A percentile compares a stretch with the other conserved stretches of the same genome.
Evolutionary conservation across 2,113 vertebrate genomes (phyloP).

Genomic region (Alligator sinensis): DNA sequence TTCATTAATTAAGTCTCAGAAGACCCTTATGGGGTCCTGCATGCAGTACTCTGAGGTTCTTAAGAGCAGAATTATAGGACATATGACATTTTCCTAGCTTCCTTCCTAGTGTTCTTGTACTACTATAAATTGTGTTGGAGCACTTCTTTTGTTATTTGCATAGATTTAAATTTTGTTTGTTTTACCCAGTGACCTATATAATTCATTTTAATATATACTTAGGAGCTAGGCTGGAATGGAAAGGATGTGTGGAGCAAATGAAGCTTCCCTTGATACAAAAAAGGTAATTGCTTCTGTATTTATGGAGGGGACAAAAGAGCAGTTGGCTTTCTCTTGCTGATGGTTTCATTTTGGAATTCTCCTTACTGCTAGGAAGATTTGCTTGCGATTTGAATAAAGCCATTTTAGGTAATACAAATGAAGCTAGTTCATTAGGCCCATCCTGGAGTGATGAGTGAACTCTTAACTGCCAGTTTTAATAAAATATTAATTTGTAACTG

Average conservation of each 20-base stretch:
- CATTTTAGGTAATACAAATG: neutral
- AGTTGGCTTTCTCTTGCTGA: neutral
- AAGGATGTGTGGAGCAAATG: neutral
- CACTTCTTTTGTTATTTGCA: conserved; percentile 26
- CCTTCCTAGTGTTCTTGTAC: neutral
- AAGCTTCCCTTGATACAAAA: neutral
- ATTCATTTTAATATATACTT: neutral
- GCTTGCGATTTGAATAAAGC: neutral
- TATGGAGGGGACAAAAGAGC: neutral
- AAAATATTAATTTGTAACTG: neutral
- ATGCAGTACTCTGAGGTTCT: neutral
- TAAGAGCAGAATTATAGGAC: neutral
- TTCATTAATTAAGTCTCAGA: neutral
- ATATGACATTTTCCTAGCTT: conserved; percentile 33
- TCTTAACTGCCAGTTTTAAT: neutral
- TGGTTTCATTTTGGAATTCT: neutral
- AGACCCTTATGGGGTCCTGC: neutral
- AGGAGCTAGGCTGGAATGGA: neutral
- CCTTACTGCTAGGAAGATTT: neutral
- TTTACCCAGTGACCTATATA: conserved; percentile 23
- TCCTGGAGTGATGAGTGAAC: neutral
- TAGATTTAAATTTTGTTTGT: conserved; percentile 20
- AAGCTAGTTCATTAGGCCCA: neutral
- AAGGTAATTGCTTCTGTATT: neutral
- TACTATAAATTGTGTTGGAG: conserved; percentile 16